Base-by-base conservation (phyloP, 2,888 invertebrate species). In the Himalopsyche japonica region DNA sequence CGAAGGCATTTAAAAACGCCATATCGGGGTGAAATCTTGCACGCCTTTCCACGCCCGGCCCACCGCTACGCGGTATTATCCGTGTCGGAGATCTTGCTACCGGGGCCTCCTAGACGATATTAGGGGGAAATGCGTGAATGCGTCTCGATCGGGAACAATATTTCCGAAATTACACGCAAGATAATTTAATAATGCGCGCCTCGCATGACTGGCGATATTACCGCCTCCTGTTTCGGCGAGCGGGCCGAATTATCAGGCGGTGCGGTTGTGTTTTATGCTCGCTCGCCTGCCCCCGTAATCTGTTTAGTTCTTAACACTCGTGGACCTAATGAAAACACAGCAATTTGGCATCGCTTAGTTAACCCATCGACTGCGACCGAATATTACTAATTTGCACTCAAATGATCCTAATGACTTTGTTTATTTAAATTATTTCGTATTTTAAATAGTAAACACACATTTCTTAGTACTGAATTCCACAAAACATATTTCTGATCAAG, bases 51-150 rank as follows among this genome's bases (percentile, higher is more conserved):
- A 10, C 57, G 20, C 57, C 57, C 57, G 20, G 57, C 20, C 20
- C 20, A 20, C 57, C 20, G 20, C 57, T 24, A 20, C 20, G 20
- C 57, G 20, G 57, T 24, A 57, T 57, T 57, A 57, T 57, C 57
- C 57, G 57, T 57, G 57, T 57, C 57, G 57, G 20, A n/a, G 24
- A 57, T 57, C 57, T 57, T 57, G 57, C 57, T 24, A 15, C 57
- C 57, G 57, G 57, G 57, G 57, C 43, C 24, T 57, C 57, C 57
- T 64, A 27, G 81, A 84, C 24, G 83, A 82, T 83, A 85, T 85
- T 81, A 83, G 37, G 85, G 70, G 81, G 82, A 86, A 86, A 86
- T 85, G 86, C 86, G 86, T 86, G 86, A 86, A 86, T 82, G 86
- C 86, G 86, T 86, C 57, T 24, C 82, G 86, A 86, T 80, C 82